Base-by-base conservation (phyloP, 2,113 vertebrate genomes). In the Amia ocellicauda region DNA sequence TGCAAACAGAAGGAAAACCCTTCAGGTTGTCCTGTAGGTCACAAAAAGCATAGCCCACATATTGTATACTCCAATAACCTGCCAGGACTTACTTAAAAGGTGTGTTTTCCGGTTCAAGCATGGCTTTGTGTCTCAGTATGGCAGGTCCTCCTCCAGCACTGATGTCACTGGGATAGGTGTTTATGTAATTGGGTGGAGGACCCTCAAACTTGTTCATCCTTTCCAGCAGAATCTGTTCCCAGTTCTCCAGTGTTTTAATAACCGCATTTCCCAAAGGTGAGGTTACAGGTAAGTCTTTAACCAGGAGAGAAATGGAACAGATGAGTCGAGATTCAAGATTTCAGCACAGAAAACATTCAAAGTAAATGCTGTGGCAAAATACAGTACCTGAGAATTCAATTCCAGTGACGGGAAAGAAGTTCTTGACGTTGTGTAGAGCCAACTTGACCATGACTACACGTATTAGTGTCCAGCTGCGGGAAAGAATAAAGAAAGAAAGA, bases 31-130 rank as follows among this genome's bases (percentile, higher is more conserved):
- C n/a, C n/a, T n/a, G n/a, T n/a, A n/a, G n/a, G n/a, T n/a, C n/a
- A n/a, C n/a, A n/a, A n/a, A n/a, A n/a, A n/a, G n/a, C n/a, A n/a
- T n/a, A n/a, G n/a, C n/a, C n/a, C n/a, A n/a, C n/a, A n/a, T n/a
- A n/a, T n/a, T n/a, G n/a, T n/a, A n/a, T n/a, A n/a, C n/a, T n/a
- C n/a, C n/a, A n/a, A n/a, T n/a, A n/a, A n/a, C n/a, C n/a, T n/a
- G 4, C 7, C 7, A 16, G 27, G 53, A 43, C 91, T 83, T 82
- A 99, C 97, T 93, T 98, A 86, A 99, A 99, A 0, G 97, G 97
- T 11, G 97, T 99, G 81, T 99, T 99, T 79, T 98, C 97, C 20
- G 96, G 92, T 70, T 99, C 95, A 67, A 98, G 85, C 95, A 99
- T 98, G 45, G 96, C 97, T 86, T 98, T 98, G 74, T 94, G 94